Conservation (phyloP, 2,113 vertebrate genomes). For the Pseudorectes ferrugineus region DNA sequence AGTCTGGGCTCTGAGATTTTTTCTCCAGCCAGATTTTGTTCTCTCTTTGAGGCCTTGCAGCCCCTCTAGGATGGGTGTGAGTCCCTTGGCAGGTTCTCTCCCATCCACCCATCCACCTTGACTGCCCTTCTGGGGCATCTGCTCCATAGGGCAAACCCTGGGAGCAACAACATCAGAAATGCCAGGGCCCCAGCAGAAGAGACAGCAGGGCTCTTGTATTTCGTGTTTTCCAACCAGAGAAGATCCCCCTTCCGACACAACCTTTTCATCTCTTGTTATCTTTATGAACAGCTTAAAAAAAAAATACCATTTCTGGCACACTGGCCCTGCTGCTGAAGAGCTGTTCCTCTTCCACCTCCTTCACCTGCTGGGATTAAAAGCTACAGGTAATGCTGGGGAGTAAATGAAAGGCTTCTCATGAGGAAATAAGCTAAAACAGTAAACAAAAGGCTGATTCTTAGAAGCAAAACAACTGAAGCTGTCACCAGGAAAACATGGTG, state of each 20-base stretch:
- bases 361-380: neutral
- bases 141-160: neutral
- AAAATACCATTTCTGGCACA: neutral
- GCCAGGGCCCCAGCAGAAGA: neutral
- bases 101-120: neutral
- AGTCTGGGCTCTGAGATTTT: neutral
- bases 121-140: neutral
- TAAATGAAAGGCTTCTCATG: constrained; percentile 5
- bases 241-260: neutral
- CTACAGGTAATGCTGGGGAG: neutral
- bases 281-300: neutral
- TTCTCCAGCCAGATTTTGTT: neutral
- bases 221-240: neutral
- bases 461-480: neutral
- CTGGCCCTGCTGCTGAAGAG: neutral
- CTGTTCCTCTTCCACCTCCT: neutral
- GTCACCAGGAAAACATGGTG: neutral
- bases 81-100: neutral
- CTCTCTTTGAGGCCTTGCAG: neutral
- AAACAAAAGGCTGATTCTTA: constrained; percentile 1
- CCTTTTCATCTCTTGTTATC: constrained; percentile 2
- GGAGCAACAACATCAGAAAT: neutral
- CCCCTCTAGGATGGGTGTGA: neutral
- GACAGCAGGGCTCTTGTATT: neutral
- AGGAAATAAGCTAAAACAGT: neutral